Percentiles rank a stretch among this genome's conserved stretches.
Conservation (phyloP, 2,888 invertebrate genomes). For the Merodon equestris region DNA sequence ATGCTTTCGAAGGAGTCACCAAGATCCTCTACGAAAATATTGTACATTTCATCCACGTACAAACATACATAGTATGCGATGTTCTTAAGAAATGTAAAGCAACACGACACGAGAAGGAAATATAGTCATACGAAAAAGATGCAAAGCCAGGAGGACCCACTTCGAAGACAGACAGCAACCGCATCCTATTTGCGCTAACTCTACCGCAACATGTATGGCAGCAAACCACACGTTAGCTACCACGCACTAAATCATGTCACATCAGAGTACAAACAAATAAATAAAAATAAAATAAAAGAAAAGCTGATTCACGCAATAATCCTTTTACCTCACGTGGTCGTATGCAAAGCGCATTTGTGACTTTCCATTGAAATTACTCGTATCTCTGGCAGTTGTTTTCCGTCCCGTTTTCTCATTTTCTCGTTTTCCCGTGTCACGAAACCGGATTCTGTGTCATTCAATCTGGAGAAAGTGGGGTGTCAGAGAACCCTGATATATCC, state of each 20-base stretch:
- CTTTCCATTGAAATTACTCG: too few species aligned
- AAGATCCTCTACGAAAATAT: not conserved
- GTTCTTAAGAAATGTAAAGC: too few species aligned
- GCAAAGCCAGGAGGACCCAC: too few species aligned
- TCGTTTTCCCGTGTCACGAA: not conserved
- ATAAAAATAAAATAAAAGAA: not conserved
- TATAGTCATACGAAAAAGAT: too few species aligned
- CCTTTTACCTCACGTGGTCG: constrained; percentile 13
- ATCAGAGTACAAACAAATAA: constrained; percentile 18
- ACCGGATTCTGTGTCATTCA: constrained; percentile 5
- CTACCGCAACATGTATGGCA: constrained; percentile 54
- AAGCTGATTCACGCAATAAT: constrained; percentile 34
- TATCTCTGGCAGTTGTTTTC: too few species aligned
- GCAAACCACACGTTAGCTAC: not conserved
- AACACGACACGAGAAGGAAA: too few species aligned
- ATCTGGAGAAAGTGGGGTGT: not conserved
- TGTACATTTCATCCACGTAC: constrained; percentile 38
- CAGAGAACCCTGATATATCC: not conserved
- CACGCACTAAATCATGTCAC: constrained; percentile 62
- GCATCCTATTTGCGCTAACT: constrained; percentile 25
- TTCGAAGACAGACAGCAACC: constrained; percentile 4
- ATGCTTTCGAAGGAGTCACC: constrained; percentile 25
- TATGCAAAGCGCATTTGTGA: not conserved
- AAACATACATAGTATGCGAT: constrained; percentile 16
- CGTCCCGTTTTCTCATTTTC: too few species aligned